These are phyloP conservation scores for Verasper variegatus DNA, from an alignment of 2,113 vertebrate genomes.

Conservation along the genomic window DNA sequence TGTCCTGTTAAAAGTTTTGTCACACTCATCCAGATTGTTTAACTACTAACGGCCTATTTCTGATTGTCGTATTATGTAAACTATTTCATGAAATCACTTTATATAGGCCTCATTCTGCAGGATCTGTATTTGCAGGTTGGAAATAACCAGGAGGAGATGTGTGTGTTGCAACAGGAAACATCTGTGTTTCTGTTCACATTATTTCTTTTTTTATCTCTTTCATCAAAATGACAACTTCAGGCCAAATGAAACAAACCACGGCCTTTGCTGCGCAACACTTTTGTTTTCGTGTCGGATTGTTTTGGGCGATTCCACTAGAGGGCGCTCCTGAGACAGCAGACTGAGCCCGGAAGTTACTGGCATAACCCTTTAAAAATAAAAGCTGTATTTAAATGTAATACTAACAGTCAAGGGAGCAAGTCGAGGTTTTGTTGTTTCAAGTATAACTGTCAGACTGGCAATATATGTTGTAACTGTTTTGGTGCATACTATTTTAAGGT, in stretches of 20 bases:
- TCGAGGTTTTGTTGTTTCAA: not conserved
- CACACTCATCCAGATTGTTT: not conserved
- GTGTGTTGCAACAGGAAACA: slow-evolving; percentile 35
- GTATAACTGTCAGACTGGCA: no score
- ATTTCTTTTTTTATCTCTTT: slow-evolving; percentile 19
- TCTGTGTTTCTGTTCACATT: slow-evolving; percentile 47
- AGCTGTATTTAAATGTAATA: not conserved
- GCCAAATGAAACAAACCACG: slow-evolving; percentile 47
- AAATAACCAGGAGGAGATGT: not conserved
- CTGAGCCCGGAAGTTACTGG: slow-evolving; percentile 3
- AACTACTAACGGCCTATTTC: not conserved
- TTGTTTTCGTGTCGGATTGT: slow-evolving; percentile 4
- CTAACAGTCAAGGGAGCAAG: no score
- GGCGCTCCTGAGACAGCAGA: not conserved
- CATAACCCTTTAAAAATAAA: slow-evolving; percentile 48
- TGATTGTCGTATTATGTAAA: not conserved
- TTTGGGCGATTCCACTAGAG: slow-evolving; percentile 28
- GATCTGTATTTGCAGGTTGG: not conserved
- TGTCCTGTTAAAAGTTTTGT: not conserved
- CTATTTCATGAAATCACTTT: not conserved
- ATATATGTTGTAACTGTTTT: not conserved
- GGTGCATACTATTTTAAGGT: not conserved
- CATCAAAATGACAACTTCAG: not conserved
- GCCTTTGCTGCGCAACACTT: no score
- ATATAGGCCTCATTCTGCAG: not conserved